These are phyloP conservation scores for Drosophila prostipennis DNA, from an alignment of 2,888 invertebrate genomes.

Conservation along the genomic window DNA sequence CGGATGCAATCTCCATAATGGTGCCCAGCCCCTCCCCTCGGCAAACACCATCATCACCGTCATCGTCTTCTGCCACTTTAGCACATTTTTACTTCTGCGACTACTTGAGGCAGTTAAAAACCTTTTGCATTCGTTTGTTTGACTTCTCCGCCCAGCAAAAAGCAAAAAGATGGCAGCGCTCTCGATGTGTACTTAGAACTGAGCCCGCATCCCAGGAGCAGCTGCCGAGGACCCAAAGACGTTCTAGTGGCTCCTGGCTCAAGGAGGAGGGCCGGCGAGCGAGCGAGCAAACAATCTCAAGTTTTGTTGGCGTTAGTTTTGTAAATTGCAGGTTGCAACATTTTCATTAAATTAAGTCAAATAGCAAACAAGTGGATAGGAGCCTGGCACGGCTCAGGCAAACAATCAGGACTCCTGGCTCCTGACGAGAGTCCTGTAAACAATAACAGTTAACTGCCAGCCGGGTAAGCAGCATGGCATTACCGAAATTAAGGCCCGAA, in stretches of 20 bases:
- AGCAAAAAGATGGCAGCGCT: conserved; percentile 34
- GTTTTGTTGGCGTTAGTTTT: conserved; percentile 66
- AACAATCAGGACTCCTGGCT: conserved; percentile 51
- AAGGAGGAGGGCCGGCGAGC: not conserved
- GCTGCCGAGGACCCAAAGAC: conserved; percentile 24
- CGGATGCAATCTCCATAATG: conserved; percentile 35
- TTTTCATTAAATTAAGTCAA: conserved; percentile 80
- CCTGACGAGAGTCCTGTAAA: conserved; percentile 50
- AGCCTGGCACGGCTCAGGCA: conserved; percentile 26
- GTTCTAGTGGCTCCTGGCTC: conserved; percentile 7
- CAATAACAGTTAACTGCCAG: conserved; percentile 49
- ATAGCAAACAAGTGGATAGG: conserved; percentile 59
- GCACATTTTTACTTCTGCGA: conserved; percentile 41
- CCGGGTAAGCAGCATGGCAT: conserved; percentile 43
- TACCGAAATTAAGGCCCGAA: conserved; percentile 50
- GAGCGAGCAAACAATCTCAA: conserved; percentile 65
- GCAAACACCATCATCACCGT: conserved; percentile 27
- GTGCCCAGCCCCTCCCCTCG: conserved; percentile 16
- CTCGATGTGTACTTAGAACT: conserved; percentile 65
- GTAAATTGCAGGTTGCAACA: conserved; percentile 79
- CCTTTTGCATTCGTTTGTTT: conserved; percentile 63
- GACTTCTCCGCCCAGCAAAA: conserved; percentile 50
- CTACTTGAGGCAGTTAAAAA: conserved; percentile 45
- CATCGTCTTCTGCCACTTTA: conserved; percentile 34
- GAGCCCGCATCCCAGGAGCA: conserved; percentile 58